Conservation (phyloP, 2,888 invertebrate species). For the Serrognathus titanus region DNA sequence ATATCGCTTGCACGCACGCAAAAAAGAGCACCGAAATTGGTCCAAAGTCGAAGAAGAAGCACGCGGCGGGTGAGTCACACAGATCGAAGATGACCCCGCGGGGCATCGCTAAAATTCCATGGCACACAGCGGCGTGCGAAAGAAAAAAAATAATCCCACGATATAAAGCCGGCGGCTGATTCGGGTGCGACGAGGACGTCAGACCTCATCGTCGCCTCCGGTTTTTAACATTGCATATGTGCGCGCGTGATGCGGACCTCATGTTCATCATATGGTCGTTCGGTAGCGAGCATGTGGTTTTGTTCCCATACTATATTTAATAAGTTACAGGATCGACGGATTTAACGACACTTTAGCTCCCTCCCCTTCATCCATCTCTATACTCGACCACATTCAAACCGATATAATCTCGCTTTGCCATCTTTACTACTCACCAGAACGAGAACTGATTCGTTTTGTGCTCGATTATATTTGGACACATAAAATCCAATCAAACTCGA, state of each 20-base stretch:
- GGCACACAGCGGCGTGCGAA: background rate
- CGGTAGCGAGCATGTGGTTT: background rate
- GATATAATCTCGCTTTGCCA: too few species aligned
- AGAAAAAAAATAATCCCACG: background rate
- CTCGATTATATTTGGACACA: background rate
- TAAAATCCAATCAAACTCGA: background rate
- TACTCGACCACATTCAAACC: too few species aligned
- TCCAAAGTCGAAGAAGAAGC: too few species aligned
- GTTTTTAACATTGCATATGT: background rate
- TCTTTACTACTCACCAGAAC: too few species aligned
- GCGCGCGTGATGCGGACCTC: background rate
- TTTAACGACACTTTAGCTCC: background rate
- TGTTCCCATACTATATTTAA: background rate
- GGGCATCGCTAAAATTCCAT: background rate
- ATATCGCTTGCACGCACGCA: too few species aligned
- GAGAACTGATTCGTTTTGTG: too few species aligned
- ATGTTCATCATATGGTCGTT: background rate
- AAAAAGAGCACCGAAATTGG: too few species aligned
- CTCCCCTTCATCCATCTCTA: too few species aligned
- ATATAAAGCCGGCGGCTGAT: background rate
- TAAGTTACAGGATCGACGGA: background rate
- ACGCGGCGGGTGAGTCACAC: background rate
- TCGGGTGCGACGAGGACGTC: too few species aligned
- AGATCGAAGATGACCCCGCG: background rate
- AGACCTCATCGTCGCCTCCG: background rate